phyloP scores from a whole-genome alignment of 2,888 invertebrate genomes.

The Polydrusus tereticollis region DNA sequence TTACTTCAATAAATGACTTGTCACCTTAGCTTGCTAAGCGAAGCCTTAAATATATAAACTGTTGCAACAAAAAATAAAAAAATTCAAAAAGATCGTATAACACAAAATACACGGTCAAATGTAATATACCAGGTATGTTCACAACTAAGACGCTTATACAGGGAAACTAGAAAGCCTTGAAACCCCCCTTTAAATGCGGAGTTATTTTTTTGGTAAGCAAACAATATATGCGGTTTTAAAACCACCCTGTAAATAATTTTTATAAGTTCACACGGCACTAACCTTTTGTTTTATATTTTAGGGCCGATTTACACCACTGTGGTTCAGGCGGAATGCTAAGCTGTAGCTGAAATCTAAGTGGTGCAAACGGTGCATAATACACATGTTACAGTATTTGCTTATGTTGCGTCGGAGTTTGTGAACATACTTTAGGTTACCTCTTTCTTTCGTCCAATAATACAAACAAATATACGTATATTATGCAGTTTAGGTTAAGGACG shows the following conservation, averaged over 20 bases:
- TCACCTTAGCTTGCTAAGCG: conserved; percentile 62
- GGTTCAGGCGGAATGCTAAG: no score
- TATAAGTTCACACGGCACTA: background rate
- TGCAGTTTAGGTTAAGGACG: conserved; percentile 22
- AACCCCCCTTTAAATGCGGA: background rate
- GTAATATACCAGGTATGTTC: conserved; percentile 47
- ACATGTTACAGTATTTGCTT: background rate
- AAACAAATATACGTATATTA: conserved; percentile 16
- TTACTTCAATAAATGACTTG: conserved; percentile 55
- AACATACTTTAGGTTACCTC: conserved; percentile 10
- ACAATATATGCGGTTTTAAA: background rate
- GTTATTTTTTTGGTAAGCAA: background rate
- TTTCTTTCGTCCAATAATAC: conserved; percentile 32
- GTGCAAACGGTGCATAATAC: no score
- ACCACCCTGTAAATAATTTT: background rate
- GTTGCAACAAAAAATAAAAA: conserved; percentile 58
- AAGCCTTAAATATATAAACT: conserved; percentile 57
- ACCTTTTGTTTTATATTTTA: no score
- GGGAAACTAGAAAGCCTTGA: background rate
- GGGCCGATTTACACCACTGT: no score
- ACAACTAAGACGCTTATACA: conserved; percentile 23
- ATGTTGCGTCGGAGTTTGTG: background rate
- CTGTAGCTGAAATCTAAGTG: no score
- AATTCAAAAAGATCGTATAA: conserved; percentile 53
- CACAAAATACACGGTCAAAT: conserved; percentile 48